phyloP scores from a whole-genome alignment of 2,797 vertebrate species.

The Numenius phaeopus region DNA sequence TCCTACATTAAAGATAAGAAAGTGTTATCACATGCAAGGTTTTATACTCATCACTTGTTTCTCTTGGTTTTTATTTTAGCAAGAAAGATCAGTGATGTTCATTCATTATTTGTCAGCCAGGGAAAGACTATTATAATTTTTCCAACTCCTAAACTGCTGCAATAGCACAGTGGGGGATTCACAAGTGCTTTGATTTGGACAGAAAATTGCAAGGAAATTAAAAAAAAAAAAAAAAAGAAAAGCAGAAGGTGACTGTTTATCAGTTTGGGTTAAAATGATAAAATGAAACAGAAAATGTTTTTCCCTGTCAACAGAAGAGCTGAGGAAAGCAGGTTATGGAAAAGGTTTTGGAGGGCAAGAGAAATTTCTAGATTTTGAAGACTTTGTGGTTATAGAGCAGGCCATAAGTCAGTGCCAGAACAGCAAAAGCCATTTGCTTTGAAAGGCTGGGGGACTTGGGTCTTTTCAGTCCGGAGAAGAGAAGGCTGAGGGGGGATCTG shows the following conservation, averaged over 20 bases:
- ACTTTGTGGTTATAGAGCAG: not conserved
- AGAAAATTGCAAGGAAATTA: not conserved
- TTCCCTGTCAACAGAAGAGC: not conserved
- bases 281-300: too few species aligned
- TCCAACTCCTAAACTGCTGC: not conserved
- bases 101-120: not conserved
- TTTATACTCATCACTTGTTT: not conserved
- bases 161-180: not conserved
- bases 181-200: constrained; percentile 3
- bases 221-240: not conserved
- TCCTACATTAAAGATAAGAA: not conserved
- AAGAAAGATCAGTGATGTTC: not conserved
- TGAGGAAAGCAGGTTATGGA: not conserved
- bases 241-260: not conserved
- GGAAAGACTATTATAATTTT: not conserved
- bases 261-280: not conserved
- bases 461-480: too few species aligned
- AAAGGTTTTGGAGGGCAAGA: not conserved
- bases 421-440: not conserved
- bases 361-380: not conserved
- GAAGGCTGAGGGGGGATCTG: too few species aligned
- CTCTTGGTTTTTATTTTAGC: not conserved
- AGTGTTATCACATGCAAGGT: not conserved
- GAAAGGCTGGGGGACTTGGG: too few species aligned
- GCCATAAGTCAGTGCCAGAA: not conserved